Conservation (phyloP, 2,113 vertebrate genomes). For the Gallinago undulata region DNA sequence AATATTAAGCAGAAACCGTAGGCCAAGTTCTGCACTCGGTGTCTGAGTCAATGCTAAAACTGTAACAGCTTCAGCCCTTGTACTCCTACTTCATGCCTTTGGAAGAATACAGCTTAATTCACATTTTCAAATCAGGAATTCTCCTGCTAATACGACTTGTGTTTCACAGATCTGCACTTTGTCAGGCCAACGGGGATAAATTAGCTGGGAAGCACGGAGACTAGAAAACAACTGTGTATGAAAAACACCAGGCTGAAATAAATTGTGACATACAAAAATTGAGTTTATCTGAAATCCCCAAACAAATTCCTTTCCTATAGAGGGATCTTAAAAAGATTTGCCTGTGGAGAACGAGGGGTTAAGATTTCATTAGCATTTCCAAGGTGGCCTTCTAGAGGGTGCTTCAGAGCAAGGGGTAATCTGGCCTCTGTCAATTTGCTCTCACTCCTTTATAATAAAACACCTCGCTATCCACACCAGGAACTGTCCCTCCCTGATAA, state of each 20-base stretch:
- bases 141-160: neutral
- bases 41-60: neutral
- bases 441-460: neutral
- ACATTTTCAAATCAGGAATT: neutral
- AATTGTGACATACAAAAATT: neutral
- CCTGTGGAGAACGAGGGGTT: neutral
- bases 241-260: neutral
- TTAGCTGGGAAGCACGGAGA: neutral
- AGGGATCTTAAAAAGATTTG: neutral
- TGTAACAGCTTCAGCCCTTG: neutral
- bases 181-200: neutral
- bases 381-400: neutral
- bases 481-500: neutral
- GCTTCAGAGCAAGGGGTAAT: neutral
- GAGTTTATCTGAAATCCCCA: neutral
- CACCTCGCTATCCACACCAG: neutral
- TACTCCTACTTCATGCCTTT: neutral
- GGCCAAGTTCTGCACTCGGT: neutral
- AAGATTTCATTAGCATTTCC: neutral
- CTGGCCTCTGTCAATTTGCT: neutral
- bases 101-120: neutral
- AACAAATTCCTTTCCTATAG: neutral
- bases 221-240: neutral
- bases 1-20: neutral
- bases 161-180: neutral